Conservation (phyloP, 2,888 invertebrate species). For the Phengaris arion region DNA sequence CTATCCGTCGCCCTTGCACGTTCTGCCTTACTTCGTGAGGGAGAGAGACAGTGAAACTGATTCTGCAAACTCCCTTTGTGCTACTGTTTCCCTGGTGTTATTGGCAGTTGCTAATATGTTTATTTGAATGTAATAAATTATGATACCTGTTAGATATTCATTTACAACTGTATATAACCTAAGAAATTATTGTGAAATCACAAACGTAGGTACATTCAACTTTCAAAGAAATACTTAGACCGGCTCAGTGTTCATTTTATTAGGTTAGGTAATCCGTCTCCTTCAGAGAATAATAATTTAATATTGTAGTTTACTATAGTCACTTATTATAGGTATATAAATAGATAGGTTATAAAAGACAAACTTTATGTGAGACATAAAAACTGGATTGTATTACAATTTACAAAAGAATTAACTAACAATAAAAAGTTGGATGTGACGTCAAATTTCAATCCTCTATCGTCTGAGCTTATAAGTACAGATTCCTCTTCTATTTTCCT, state of each 20-base stretch:
- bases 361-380: constrained; percentile 1
- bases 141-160: neutral
- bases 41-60: constrained; percentile 38
- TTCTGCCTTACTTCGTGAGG: constrained; percentile 83
- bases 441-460: neutral
- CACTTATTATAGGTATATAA: neutral
- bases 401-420: neutral
- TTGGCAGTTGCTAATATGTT: constrained; percentile 41
- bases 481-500: no score
- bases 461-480: neutral
- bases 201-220: no score
- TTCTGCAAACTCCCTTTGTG: constrained; percentile 41
- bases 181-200: no score
- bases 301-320: neutral
- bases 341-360: neutral
- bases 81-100: constrained; percentile 47
- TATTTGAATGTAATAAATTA: neutral
- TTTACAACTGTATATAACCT: neutral
- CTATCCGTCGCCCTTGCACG: constrained; percentile 83
- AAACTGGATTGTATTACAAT: neutral
- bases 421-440: neutral
- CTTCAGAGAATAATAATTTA: no score
- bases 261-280: no score
- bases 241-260: no score
- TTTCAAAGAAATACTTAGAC: no score